A percentile compares a stretch with the other conserved stretches of the same genome.
These are phyloP conservation scores for Archips xylosteana DNA, from an alignment of 2,888 invertebrate species.

Conservation along the genomic window DNA sequence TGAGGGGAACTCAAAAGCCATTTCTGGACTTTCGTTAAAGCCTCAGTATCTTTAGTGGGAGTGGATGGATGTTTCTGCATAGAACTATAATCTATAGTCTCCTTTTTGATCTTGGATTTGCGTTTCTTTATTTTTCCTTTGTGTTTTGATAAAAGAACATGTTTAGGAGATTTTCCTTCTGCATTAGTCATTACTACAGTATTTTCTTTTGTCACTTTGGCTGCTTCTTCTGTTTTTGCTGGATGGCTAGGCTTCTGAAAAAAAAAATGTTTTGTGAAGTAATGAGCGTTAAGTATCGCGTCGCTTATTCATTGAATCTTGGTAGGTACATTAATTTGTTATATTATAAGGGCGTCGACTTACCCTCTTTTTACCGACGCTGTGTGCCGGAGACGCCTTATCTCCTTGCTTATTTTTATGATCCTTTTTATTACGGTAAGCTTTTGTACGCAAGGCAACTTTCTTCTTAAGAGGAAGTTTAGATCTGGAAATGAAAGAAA, in stretches of 20 bases:
- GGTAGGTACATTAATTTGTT: conserved; percentile 28
- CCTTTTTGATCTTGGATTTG: conserved; percentile 87
- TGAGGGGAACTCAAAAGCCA: conserved; percentile 92
- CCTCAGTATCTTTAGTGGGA: conserved; percentile 84
- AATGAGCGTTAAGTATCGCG: conserved; percentile 4
- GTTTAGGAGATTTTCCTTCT: conserved; percentile 85
- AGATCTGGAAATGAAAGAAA: conserved; percentile 82
- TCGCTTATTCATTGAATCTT: conserved; percentile 16
- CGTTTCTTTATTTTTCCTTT: conserved; percentile 81
- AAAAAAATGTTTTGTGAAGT: conserved; percentile 13
- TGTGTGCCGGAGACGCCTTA: conserved; percentile 76
- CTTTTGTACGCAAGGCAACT: conserved; percentile 88
- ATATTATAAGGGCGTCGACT: conserved; percentile 48
- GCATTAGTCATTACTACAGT: conserved; percentile 76
- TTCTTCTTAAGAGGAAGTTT: conserved; percentile 95
- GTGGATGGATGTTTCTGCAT: conserved; percentile 86
- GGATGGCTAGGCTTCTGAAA: conserved; percentile 73
- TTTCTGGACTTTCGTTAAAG: conserved; percentile 92
- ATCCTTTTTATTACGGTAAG: conserved; percentile 84
- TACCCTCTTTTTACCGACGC: conserved; percentile 80
- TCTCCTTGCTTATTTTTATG: conserved; percentile 72
- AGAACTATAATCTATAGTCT: conserved; percentile 92
- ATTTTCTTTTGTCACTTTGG: conserved; percentile 75
- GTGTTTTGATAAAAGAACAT: conserved; percentile 80
- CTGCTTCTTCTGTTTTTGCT: conserved; percentile 68